A percentile compares a stretch with the other conserved stretches of the same genome.
Evolutionary conservation across 2,113 vertebrate genomes (phyloP).

Genomic region (Atlantisia rogersi): DNA sequence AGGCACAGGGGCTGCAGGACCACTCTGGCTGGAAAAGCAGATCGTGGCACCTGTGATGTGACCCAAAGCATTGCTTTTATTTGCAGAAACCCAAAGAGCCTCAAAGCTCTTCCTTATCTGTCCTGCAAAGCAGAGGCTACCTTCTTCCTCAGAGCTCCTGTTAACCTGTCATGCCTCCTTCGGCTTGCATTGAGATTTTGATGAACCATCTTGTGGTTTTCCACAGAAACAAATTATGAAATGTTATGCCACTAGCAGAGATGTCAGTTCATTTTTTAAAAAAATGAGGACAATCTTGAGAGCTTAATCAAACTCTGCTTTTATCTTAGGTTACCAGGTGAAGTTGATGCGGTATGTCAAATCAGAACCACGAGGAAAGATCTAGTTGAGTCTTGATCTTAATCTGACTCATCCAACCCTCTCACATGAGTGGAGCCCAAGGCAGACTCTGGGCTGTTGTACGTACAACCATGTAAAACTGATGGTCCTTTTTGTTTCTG

Average conservation of each 20-base stretch:
- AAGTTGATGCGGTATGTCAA: not conserved
- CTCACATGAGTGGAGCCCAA: not conserved
- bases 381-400: not conserved
- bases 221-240: not conserved
- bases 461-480: not conserved
- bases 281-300: not conserved
- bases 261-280: not conserved
- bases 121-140: not conserved
- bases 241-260: not conserved
- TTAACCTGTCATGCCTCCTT: not conserved
- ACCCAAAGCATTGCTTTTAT: not conserved
- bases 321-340: not conserved
- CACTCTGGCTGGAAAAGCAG: not conserved
- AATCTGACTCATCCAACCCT: fast-evolving
- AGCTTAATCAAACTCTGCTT: not conserved
- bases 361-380: not conserved
- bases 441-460: not conserved
- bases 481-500: not conserved
- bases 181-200: not conserved
- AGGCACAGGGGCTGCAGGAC: not conserved
- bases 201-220: not conserved
- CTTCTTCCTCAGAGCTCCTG: not conserved
- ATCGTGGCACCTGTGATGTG: fast-evolving
- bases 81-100: not conserved
- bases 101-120: not conserved